Evolutionary conservation across 2,888 invertebrate genomes (phyloP).

Genomic region (Epinotia ramella): DNA sequence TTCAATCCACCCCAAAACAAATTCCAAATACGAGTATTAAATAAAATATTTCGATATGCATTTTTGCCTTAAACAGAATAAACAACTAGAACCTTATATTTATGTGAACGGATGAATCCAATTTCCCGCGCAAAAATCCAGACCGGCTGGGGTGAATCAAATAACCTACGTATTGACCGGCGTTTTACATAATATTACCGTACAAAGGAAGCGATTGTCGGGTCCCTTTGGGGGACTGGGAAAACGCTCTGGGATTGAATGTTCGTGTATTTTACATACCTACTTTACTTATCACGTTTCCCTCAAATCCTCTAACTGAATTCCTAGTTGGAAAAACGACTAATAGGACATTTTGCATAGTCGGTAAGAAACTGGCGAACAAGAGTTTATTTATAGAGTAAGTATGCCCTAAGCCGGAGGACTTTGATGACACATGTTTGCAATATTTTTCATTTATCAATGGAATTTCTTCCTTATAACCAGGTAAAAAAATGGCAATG

Average conservation of each 20-base stretch:
- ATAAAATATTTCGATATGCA: constrained; percentile 24
- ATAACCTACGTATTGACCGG: constrained; percentile 62
- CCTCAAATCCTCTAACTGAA: too few species aligned
- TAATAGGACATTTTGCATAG: too few species aligned
- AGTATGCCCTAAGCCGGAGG: too few species aligned
- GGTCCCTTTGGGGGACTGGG: background rate
- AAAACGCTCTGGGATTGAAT: background rate
- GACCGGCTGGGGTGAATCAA: constrained; percentile 58
- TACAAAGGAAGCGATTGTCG: constrained; percentile 43
- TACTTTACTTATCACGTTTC: too few species aligned
- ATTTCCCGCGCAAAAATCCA: constrained; percentile 72
- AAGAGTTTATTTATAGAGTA: too few species aligned
- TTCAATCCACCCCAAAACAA: background rate
- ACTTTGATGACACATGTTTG: too few species aligned
- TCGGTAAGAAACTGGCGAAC: too few species aligned
- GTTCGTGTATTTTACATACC: background rate
- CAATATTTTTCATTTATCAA: too few species aligned
- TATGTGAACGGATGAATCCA: constrained; percentile 62
- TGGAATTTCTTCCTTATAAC: too few species aligned
- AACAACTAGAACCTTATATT: constrained; percentile 28
- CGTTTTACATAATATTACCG: constrained; percentile 59
- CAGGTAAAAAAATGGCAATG: too few species aligned
- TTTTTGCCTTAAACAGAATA: constrained; percentile 31
- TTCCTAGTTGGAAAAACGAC: too few species aligned
- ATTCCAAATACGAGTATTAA: background rate